Evolutionary conservation across 1,140 invertebrate species (phyloP).

Genomic region (Bicyclus anynana): DNA sequence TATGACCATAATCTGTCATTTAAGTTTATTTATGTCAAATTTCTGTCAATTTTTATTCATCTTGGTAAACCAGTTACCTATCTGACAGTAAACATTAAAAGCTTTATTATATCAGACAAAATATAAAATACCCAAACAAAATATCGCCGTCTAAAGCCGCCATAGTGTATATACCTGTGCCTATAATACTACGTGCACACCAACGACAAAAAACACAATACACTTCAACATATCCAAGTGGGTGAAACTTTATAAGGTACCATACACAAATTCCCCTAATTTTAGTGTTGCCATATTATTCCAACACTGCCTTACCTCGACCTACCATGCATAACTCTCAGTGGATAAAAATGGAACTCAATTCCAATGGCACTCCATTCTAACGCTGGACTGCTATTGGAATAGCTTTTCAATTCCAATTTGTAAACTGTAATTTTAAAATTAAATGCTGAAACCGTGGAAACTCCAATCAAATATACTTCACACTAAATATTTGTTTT

Average conservation of each 20-base stretch:
- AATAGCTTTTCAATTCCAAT: too few species aligned
- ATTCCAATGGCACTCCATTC: not conserved
- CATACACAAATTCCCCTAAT: constrained; percentile 74
- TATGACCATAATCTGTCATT: too few species aligned
- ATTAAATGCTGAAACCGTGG: too few species aligned
- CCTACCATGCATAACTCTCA: constrained; percentile 61
- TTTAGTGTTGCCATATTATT: constrained; percentile 35
- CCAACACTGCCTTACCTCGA: constrained; percentile 32
- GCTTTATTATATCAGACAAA: not conserved
- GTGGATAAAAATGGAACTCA: constrained; percentile 36
- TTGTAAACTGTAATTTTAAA: too few species aligned
- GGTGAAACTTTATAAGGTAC: constrained; percentile 77
- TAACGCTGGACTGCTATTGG: too few species aligned
- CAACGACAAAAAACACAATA: constrained; percentile 56
- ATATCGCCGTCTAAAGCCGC: not conserved
- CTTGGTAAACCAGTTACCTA: too few species aligned
- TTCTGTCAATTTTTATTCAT: too few species aligned
- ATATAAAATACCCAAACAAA: not conserved
- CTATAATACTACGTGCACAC: constrained; percentile 55
- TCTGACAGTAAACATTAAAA: too few species aligned
- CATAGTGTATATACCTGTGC: constrained; percentile 37
- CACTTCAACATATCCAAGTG: constrained; percentile 58
- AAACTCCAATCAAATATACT: too few species aligned
- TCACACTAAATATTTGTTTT: too few species aligned
- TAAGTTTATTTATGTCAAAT: too few species aligned